Percentiles rank a stretch among this genome's conserved stretches.
Evolutionary conservation across 2,113 vertebrate genomes (phyloP).

Genomic region (Colossoma macropomum): DNA sequence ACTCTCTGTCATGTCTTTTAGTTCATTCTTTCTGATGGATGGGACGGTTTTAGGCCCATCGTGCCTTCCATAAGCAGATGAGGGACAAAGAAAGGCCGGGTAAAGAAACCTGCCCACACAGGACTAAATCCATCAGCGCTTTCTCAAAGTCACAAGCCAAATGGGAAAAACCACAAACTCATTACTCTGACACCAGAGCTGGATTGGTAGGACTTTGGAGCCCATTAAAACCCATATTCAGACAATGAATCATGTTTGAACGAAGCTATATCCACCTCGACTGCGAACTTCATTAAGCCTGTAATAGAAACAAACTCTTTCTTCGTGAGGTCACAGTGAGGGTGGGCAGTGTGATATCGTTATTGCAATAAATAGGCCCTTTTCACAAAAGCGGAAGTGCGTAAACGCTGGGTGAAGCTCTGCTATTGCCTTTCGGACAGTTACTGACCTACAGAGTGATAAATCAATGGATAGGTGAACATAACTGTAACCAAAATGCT

Average conservation of each 20-base stretch:
- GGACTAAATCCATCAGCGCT: background rate
- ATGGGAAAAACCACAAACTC: constrained; percentile 21
- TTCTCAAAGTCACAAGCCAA: background rate
- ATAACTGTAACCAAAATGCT: no score
- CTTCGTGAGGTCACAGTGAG: background rate
- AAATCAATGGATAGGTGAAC: no score
- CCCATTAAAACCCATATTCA: background rate
- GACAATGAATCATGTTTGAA: background rate
- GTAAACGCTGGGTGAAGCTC: no score
- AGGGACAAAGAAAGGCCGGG: background rate
- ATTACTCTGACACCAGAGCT: background rate
- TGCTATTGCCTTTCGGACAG: no score
- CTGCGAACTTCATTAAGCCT: background rate
- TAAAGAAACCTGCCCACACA: background rate
- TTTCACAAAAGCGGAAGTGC: no score
- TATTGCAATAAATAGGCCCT: no score
- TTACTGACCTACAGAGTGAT: no score
- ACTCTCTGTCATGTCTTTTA: background rate
- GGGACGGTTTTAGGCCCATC: background rate
- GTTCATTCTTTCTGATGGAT: constrained; percentile 6
- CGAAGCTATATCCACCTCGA: background rate
- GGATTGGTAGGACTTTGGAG: background rate
- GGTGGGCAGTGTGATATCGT: background rate
- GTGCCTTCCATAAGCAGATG: background rate
- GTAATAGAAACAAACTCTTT: background rate